Evolutionary conservation across 2,888 invertebrate species (phyloP), one percentile per base, ranked within the genome.

Genomic region (Oxycera nigricornis): DNA sequence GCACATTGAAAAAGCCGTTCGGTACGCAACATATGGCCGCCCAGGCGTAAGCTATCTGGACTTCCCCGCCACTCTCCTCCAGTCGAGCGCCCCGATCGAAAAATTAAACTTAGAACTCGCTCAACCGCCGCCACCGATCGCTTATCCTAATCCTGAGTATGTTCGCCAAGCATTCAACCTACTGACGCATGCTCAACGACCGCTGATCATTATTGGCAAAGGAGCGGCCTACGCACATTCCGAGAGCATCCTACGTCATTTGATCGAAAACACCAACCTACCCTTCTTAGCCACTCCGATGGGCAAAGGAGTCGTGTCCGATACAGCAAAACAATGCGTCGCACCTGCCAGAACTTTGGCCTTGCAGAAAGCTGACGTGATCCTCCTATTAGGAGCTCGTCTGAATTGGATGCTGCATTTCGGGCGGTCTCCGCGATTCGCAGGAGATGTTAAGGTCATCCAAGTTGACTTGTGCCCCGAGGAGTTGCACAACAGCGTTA

Each of bases 371-470:
- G 94, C 96, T 0, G 98, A 98, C 85, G 94, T 96, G 0, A 88
- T 98, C 1, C 81, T 98, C 2, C 86, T 97, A 67, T 85, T 97
- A 46, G 98, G 98, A 0, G 98, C 97, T 0, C 87, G 98, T 46
- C 88, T 98, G 20, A 98, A 98, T 86, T 98, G 98, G 98, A 98
- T 98, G 86, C 88, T 98, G 76, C 98, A 98, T 86, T 98, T 98
- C 87, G 98, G 98, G 1, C 90, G 92, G 73, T 87, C 93, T 20
- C 98, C 97, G 1, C 87, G 98, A 50, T 98, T 92, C 84, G 89
- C 90, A 20, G 88, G 90, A 0, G 88, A 93, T 81, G 95, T 95
- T 2, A 95, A 96, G 87, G 86, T 98, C 77, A 94, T 98, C 79
- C 97, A 96, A 89, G 94, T 91, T 7, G 98, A 98, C 82, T 88